Percentiles rank a stretch among this genome's conserved stretches.
Conservation (phyloP, 2,888 invertebrate genomes). For the Tipula vernalis region DNA sequence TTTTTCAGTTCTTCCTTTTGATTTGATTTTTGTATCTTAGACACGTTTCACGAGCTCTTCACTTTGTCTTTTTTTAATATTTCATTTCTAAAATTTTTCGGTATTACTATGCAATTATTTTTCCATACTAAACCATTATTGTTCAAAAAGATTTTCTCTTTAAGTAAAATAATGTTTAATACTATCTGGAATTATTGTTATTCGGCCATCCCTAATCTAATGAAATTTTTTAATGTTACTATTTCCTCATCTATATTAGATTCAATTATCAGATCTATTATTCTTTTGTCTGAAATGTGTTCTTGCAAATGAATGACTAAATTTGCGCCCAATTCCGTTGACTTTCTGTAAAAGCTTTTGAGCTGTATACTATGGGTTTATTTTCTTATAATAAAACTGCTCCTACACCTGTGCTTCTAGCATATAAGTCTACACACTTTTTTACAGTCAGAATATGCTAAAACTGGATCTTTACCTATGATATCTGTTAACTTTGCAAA, state of each 20-base stretch:
- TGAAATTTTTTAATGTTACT: neutral
- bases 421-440: too few species aligned
- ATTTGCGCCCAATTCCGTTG: too few species aligned
- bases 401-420: constrained; percentile 15
- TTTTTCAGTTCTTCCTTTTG: too few species aligned
- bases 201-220: constrained; percentile 15
- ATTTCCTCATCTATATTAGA: neutral
- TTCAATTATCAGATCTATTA: neutral
- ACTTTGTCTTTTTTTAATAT: neutral
- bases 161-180: constrained; percentile 11
- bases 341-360: too few species aligned
- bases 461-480: too few species aligned
- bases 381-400: constrained; percentile 18
- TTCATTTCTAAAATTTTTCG: constrained; percentile 11
- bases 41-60: neutral
- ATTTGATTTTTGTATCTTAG: neutral
- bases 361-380: too few species aligned
- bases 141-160: constrained; percentile 13
- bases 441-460: too few species aligned
- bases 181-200: constrained; percentile 12
- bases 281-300: neutral
- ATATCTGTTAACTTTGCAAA: too few species aligned
- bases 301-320: constrained; percentile 16
- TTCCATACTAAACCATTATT: constrained; percentile 16
- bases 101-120: neutral